These are phyloP conservation scores for Synaphobranchus kaupii DNA, from an alignment of 2,797 vertebrate species.

Conservation along the genomic window DNA sequence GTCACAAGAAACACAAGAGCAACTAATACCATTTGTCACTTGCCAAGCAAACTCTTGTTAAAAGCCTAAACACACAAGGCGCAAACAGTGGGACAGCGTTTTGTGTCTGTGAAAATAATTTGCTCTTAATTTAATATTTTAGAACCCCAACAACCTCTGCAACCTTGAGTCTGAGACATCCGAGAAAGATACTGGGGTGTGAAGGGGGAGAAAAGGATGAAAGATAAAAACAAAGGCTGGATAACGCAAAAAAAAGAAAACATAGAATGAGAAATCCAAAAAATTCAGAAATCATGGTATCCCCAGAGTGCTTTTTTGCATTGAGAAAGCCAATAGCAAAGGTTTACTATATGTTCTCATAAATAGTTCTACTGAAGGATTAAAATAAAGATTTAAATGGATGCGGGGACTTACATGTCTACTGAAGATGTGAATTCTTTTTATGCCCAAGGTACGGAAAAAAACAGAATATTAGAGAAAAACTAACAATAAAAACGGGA, in stretches of 20 bases:
- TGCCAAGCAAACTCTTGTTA: neutral
- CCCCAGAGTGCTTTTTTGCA: neutral
- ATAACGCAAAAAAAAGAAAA: neutral
- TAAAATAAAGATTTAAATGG: neutral
- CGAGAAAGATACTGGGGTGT: no score
- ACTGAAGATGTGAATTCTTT: neutral
- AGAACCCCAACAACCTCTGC: neutral
- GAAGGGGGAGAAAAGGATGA: neutral
- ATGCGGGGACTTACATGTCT: neutral
- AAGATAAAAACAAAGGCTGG: conserved; percentile 4
- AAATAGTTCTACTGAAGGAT: neutral
- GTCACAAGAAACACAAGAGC: neutral
- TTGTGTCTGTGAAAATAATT: neutral
- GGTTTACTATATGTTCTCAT: neutral
- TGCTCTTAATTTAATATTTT: neutral
- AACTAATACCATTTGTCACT: neutral
- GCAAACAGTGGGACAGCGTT: neutral
- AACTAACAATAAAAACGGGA: neutral
- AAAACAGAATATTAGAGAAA: neutral
- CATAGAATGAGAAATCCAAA: neutral
- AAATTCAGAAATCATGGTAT: neutral
- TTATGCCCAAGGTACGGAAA: neutral
- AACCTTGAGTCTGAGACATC: conserved; percentile 15
- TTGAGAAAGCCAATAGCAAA: neutral
- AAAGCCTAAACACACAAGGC: neutral